Evolutionary conservation across 2,113 vertebrate species (phyloP), one percentile per base, ranked within the genome.

Genomic region (Tachycineta bicolor): DNA sequence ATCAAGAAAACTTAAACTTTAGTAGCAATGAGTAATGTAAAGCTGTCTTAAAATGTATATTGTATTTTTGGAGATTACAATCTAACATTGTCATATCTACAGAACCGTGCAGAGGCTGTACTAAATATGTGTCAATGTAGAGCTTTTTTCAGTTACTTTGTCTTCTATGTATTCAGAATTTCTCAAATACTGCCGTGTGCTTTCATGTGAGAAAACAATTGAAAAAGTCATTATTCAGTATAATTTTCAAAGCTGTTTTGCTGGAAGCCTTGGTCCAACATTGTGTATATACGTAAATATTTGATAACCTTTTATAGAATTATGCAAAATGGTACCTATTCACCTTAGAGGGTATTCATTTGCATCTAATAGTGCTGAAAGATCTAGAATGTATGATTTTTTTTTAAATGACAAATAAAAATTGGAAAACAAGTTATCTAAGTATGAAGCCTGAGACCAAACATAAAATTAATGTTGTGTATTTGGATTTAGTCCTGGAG

Each of bases 201-300:
- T 91, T 93, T 91, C 19, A 43, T n/a, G 34, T 64, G 92, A 76
- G 76, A 67, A 31, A 9, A 11, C 52, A 19, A 26, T 12, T 78
- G 49, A 71, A 63, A 70, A 70, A 52, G 21, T 37, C 20, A 4
- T 41, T 69, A 19, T 53, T 76, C 11, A 18, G 18, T 79, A 52
- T 15, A 39, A 28, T 62, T 65, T 91, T 76, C 46, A 74, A 83
- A 92, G 50, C 10, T 2, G 2, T 55, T 95, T 83, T 71, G 28
- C 39, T 88, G 50, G 31, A 55, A 83, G 21, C 21, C 15, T 69
- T 83, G 33, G 14, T 85, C 21, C 18, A 80, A 39, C 10, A 23
- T n/a, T 10, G 0, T 52, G 6, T 39, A 1, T 89, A 3, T 29
- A 16, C 0, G 0, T 64, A 59, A 49, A n/a, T 75, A 49, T 83